Base-by-base conservation (phyloP, 2,888 invertebrate species). In the Herminia tarsipennalis region DNA sequence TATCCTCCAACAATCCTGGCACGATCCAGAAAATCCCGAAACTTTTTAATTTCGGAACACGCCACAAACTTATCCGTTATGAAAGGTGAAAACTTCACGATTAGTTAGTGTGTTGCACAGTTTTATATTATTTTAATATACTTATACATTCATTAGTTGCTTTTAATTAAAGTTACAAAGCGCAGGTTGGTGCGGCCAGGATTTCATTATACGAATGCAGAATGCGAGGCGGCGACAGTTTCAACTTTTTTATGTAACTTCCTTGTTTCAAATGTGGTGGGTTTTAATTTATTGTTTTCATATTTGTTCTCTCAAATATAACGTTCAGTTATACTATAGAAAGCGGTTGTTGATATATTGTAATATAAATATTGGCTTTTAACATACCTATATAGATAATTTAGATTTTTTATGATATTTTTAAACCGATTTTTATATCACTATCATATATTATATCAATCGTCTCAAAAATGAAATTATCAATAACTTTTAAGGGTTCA, bases 31-130 rank as follows among this genome's bases (percentile, higher is more conserved):
- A 63, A 29, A 21, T 20, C 28, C 9, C 14, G 5, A n/a, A 33
- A 34, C 56, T 62, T 66, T 64, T 61, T 54, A 58, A 67, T 64
- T 61, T 51, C 32, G 18, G 22, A 29, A 17, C 37, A 24, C 33
- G 21, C 33, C 32, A 28, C 38, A 2, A 39, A 54, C 51, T 60
- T 51, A 13, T 40, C 38, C 34, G 58, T 44, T 67, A 65, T 56
- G 58, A 58, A 50, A 61, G 56, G 61, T 55, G 56, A 41, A 59
- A 67, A 72, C 64, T 72, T 68, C 50, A 21, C 42, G 61, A 69
- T 67, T 67, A 70, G 62, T 70, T 67, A 63, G 40, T 39, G 16
- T 12, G 5, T 22, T 22, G 10, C 25, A 27, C n/a, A 56, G 13
- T 38, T 42, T 25, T n/a, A 8, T 25, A 41, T 4, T 25, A n/a